These are phyloP conservation scores for Nixonia krombeini DNA, from an alignment of 1,140 invertebrate species.

Conservation along the genomic window DNA sequence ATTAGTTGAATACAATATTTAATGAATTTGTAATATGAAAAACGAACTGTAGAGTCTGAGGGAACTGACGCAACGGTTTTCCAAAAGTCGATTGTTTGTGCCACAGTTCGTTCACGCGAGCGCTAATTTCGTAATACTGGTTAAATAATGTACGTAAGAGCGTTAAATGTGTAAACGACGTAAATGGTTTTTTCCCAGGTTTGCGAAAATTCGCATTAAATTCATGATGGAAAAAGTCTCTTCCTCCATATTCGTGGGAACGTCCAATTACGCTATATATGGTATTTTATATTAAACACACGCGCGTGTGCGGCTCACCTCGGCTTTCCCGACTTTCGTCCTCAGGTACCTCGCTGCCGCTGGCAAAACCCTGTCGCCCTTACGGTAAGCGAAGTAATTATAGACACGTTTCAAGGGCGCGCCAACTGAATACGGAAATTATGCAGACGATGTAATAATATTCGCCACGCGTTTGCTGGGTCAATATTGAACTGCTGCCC, in stretches of 20 bases:
- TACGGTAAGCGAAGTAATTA: slow-evolving; percentile 66
- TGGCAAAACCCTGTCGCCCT: slow-evolving; percentile 47
- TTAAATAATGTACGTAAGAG: slow-evolving; percentile 27
- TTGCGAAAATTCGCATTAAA: slow-evolving; percentile 20
- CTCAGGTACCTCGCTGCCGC: slow-evolving; percentile 32
- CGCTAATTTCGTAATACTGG: slow-evolving; percentile 20
- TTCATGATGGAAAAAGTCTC: slow-evolving; percentile 36
- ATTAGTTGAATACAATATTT: too few species aligned
- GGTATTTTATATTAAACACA: slow-evolving; percentile 60
- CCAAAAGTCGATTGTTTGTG: too few species aligned
- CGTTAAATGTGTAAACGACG: slow-evolving; percentile 24
- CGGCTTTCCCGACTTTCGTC: slow-evolving; percentile 37
- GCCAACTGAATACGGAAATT: slow-evolving; percentile 66
- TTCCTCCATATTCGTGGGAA: slow-evolving; percentile 41
- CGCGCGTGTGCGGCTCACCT: slow-evolving; percentile 41
- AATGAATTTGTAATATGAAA: too few species aligned
- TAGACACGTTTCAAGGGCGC: slow-evolving; percentile 65
- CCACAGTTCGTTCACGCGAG: slow-evolving; percentile 7
- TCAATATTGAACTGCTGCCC: slow-evolving; percentile 67
- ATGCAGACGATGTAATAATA: slow-evolving; percentile 68
- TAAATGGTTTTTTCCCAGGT: slow-evolving; percentile 24
- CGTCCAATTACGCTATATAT: slow-evolving; percentile 62
- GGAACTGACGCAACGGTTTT: too few species aligned
- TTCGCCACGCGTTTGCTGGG: slow-evolving; percentile 67
- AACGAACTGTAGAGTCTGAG: too few species aligned